Conservation (phyloP, 2,113 vertebrate genomes). For the Tyto alba region DNA sequence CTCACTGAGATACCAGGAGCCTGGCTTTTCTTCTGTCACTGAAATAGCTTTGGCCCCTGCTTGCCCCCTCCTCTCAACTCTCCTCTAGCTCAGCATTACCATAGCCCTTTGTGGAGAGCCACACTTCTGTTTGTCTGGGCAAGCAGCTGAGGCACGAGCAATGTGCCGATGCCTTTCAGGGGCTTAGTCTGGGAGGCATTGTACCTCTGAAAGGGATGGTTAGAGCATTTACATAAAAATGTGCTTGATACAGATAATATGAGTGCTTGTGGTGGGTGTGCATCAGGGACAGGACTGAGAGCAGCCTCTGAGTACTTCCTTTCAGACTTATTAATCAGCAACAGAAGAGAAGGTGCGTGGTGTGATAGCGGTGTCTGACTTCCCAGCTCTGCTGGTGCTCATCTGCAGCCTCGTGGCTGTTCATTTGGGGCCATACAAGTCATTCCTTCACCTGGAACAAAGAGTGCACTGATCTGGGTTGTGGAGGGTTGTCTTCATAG, state of each 20-base stretch:
- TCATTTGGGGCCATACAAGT: fast-evolving
- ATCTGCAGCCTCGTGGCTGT: background rate
- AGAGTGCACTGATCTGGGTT: fast-evolving
- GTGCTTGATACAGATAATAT: constrained; percentile 59
- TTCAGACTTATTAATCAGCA: background rate
- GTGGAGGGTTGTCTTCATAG: fast-evolving
- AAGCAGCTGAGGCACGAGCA: constrained; percentile 65
- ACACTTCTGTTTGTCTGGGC: constrained; percentile 54
- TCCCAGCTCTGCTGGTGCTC: background rate
- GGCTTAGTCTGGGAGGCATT: constrained; percentile 38
- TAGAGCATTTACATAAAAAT: constrained; percentile 63
- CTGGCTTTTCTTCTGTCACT: constrained; percentile 11
- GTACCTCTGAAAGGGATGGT: constrained; percentile 59
- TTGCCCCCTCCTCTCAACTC: background rate
- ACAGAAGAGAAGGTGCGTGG: constrained; percentile 13
- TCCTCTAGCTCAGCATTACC: background rate
- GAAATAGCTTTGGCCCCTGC: constrained; percentile 11
- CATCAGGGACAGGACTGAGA: background rate
- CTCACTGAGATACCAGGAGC: background rate
- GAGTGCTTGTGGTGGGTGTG: background rate
- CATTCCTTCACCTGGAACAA: background rate
- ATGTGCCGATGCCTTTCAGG: constrained; percentile 39
- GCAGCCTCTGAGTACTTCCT: background rate
- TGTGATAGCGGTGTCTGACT: background rate
- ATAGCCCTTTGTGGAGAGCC: constrained; percentile 53